These are phyloP conservation scores for Drosophila ficusphila DNA, from an alignment of 1,140 invertebrate species.

Conservation along the genomic window DNA sequence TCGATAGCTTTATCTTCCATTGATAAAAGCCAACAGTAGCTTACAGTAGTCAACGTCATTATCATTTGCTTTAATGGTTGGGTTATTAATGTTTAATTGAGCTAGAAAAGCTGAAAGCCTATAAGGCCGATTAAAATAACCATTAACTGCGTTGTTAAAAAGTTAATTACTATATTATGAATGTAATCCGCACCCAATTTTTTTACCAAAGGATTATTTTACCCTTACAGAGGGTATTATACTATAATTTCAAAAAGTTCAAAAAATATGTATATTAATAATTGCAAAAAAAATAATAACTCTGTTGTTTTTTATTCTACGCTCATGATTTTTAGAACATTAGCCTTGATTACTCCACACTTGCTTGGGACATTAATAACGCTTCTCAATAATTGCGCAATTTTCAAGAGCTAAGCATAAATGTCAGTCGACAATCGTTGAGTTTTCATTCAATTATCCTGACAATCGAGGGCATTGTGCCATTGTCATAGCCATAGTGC, in stretches of 20 bases:
- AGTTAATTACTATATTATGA: not conserved
- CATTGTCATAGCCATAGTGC: slow-evolving; percentile 18
- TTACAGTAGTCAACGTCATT: not conserved
- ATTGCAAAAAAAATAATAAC: too few relatives aligned
- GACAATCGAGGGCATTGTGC: slow-evolving; percentile 18
- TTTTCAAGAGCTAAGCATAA: slow-evolving; percentile 35
- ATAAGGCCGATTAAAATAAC: not conserved
- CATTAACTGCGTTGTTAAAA: not conserved
- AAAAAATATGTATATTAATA: too few relatives aligned
- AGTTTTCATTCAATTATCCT: slow-evolving; percentile 46
- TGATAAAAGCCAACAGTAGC: not conserved
- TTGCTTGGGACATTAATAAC: slow-evolving; percentile 8
- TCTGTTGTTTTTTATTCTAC: too few relatives aligned
- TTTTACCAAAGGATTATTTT: not conserved
- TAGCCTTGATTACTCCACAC: slow-evolving; percentile 1
- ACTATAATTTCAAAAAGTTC: too few relatives aligned
- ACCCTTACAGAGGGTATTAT: too few relatives aligned
- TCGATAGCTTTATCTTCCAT: not conserved
- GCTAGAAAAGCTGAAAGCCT: not conserved
- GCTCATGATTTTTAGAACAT: too few relatives aligned
- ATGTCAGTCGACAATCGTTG: slow-evolving; percentile 37
- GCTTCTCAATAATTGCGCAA: slow-evolving; percentile 37
- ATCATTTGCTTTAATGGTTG: not conserved
- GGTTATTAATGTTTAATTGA: not conserved
- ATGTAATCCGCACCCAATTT: not conserved